phyloP scores from a whole-genome alignment of 2,888 invertebrate genomes.

The Dilophus febrilis region DNA sequence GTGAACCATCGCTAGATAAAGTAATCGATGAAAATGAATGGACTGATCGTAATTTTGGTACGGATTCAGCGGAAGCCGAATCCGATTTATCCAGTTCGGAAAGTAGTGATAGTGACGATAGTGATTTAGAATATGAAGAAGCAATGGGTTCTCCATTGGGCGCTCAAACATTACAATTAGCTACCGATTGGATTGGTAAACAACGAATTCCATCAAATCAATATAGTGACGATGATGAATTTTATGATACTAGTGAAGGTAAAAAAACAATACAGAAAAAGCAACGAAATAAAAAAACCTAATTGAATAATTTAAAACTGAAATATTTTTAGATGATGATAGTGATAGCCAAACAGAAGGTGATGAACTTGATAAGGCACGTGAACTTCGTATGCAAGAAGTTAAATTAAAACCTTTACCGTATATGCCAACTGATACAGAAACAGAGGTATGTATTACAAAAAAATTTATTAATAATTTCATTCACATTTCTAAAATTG shows the following conservation, averaged over 20 bases:
- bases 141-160: conserved; percentile 38
- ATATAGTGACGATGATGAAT: conserved; percentile 27
- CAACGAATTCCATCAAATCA: conserved; percentile 33
- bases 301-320: conserved; percentile 11
- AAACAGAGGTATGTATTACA: conserved; percentile 67
- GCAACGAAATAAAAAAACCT: not conserved
- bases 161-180: conserved; percentile 47
- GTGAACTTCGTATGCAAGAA: conserved; percentile 49
- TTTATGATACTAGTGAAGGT: conserved; percentile 31
- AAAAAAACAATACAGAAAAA: conserved; percentile 9
- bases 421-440: conserved; percentile 44
- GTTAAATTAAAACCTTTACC: conserved; percentile 44
- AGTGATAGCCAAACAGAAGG: conserved; percentile 59
- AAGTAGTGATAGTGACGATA: conserved; percentile 40
- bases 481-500: too few relatives aligned
- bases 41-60: conserved; percentile 84
- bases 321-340: conserved; percentile 33
- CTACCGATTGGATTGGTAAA: conserved; percentile 48
- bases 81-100: conserved; percentile 34
- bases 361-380: conserved; percentile 45
- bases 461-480: too few relatives aligned
- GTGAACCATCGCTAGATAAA: conserved; percentile 41
- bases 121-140: conserved; percentile 51
- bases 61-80: conserved; percentile 53
- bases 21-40: conserved; percentile 92